Percentiles rank a stretch among this genome's conserved stretches.
phyloP scores from a whole-genome alignment of 2,888 invertebrate genomes.

The Drosophila pseudotakahashii region DNA sequence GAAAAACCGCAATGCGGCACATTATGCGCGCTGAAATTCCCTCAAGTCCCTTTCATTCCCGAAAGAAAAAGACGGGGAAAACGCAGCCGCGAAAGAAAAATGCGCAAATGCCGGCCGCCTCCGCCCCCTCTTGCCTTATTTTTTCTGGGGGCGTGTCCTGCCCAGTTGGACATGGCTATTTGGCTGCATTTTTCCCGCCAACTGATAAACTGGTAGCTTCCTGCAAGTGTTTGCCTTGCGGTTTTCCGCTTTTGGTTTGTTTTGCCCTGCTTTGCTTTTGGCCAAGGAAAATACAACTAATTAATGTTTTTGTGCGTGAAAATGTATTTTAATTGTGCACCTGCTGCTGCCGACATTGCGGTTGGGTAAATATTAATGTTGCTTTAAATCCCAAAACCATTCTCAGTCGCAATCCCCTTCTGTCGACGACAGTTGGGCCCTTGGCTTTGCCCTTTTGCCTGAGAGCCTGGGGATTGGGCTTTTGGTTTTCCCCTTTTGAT shows the following conservation, averaged over 20 bases:
- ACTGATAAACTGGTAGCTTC: constrained; percentile 46
- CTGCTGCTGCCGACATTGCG: constrained; percentile 37
- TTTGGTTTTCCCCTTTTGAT: constrained; percentile 29
- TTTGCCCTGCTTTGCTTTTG: constrained; percentile 8
- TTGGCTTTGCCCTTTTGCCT: not conserved
- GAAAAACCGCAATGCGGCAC: constrained; percentile 81
- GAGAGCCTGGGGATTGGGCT: constrained; percentile 4
- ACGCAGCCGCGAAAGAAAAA: constrained; percentile 68
- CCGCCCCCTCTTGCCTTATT: not conserved
- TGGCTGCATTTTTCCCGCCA: constrained; percentile 38
- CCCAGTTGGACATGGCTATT: constrained; percentile 35
- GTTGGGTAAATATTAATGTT: constrained; percentile 53
- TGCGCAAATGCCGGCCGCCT: constrained; percentile 65
- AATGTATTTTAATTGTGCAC: constrained; percentile 50
- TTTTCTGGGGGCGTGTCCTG: constrained; percentile 18
- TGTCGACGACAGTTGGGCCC: constrained; percentile 22
- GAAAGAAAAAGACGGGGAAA: constrained; percentile 45
- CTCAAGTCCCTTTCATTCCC: constrained; percentile 60
- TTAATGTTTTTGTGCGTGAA: constrained; percentile 55
- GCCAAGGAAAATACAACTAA: constrained; percentile 52
- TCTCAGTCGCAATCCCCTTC: constrained; percentile 7
- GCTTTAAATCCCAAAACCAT: constrained; percentile 4
- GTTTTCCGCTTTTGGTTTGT: constrained; percentile 21
- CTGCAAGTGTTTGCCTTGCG: constrained; percentile 35
- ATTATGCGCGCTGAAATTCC: constrained; percentile 79